phyloP scores from a whole-genome alignment of 2,113 vertebrate species.

The Sterna hirundo region DNA sequence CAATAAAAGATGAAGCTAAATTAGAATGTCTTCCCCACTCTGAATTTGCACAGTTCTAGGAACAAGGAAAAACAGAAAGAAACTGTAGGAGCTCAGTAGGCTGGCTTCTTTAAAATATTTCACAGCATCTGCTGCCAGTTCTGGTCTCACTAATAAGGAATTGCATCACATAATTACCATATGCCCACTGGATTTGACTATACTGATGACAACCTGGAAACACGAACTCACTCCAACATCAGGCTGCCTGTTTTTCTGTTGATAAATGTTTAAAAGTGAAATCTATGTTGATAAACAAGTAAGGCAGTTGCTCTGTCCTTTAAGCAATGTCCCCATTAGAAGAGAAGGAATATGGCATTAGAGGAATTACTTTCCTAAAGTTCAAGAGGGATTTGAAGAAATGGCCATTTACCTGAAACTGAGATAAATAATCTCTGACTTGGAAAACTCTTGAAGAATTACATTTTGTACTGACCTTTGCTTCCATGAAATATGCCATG shows the following conservation, averaged over 20 bases:
- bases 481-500: not conserved
- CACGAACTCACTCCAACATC: not conserved
- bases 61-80: not conserved
- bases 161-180: not conserved
- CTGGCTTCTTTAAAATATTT: not conserved
- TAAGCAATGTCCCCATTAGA: not conserved
- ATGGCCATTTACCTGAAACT: not conserved
- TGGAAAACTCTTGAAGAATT: not conserved
- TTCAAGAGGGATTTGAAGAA: not conserved
- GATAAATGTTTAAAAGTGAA: not conserved
- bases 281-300: not conserved
- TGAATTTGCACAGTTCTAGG: not conserved
- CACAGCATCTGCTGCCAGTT: not conserved
- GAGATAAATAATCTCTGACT: not conserved
- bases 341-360: not conserved
- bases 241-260: not conserved
- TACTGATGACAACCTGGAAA: not conserved
- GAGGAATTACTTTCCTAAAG: not conserved
- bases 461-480: not conserved
- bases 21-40: not conserved
- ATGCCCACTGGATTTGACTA: not conserved
- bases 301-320: not conserved
- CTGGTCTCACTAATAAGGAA: not conserved
- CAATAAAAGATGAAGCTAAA: not conserved
- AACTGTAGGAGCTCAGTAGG: not conserved